phyloP scores from a whole-genome alignment of 2,888 invertebrate genomes.

The Geophilus truncorum region DNA sequence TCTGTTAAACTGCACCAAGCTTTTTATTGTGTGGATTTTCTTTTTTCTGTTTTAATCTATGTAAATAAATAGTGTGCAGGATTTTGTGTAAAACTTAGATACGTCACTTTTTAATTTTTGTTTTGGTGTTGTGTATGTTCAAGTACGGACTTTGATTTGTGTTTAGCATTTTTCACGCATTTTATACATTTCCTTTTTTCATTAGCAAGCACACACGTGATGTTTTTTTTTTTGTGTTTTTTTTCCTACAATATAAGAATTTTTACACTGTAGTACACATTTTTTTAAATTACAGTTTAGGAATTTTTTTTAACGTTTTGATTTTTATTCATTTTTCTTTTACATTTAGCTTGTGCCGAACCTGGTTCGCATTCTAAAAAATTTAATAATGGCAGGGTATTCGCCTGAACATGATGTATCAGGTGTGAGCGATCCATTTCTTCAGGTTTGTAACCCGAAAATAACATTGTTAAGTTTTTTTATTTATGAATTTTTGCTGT shows the following conservation, averaged over 20 bases:
- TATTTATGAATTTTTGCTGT: background rate
- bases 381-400: conserved; percentile 95
- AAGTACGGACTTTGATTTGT: background rate
- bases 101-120: background rate
- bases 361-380: conserved; percentile 95
- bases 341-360: conserved; percentile 85
- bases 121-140: background rate
- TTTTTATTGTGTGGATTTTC: background rate
- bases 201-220: too few relatives aligned
- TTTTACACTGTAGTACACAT: too few relatives aligned
- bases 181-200: background rate
- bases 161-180: background rate
- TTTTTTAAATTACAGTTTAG: too few relatives aligned
- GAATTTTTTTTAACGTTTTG: background rate
- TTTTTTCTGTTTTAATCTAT: too few relatives aligned
- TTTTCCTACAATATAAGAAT: too few relatives aligned
- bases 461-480: background rate
- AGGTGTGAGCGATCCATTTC: conserved; percentile 97
- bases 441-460: conserved; percentile 68
- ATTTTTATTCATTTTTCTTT: background rate
- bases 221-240: too few relatives aligned
- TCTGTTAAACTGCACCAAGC: background rate
- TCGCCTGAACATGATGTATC: conserved; percentile 99
- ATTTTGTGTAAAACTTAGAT: too few relatives aligned
- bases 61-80: too few relatives aligned